Conservation (phyloP, 2,797 vertebrate genomes). For the Sebastes iracundus region DNA sequence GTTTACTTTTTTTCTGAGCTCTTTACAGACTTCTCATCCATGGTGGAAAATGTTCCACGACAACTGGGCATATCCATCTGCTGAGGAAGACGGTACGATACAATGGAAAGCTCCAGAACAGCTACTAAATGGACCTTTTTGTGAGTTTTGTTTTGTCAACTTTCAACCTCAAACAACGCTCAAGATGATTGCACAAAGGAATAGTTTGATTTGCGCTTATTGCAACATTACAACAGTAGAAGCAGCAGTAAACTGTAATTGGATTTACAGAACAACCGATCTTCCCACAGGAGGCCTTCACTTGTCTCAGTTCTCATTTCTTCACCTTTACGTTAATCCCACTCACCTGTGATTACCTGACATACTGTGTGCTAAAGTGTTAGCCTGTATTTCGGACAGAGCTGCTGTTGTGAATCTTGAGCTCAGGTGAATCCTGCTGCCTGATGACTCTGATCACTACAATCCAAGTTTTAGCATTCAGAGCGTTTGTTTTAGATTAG, state of each 20-base stretch:
- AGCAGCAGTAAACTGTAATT: not conserved
- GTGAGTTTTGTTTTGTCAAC: not conserved
- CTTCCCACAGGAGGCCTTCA: not conserved
- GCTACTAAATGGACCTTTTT: not conserved
- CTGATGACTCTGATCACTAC: not conserved
- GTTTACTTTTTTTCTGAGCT: not conserved
- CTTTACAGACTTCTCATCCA: not conserved
- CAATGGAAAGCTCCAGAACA: not conserved
- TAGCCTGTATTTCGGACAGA: not conserved
- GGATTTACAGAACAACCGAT: not conserved
- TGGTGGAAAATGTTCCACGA: not conserved
- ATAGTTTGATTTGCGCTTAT: not conserved
- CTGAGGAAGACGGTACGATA: not conserved
- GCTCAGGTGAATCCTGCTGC: not conserved
- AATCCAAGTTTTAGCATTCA: conserved; percentile 8
- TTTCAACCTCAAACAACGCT: not conserved
- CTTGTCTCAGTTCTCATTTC: not conserved
- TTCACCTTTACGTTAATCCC: not conserved
- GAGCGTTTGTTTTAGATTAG: not conserved
- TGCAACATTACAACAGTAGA: not conserved
- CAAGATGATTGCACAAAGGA: not conserved
- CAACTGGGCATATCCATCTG: not conserved
- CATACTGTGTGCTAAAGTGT: conserved; percentile 18
- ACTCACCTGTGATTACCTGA: not conserved
- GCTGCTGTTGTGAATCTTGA: conserved; percentile 9